phyloP scores from a whole-genome alignment of 2,113 vertebrate genomes.

The Collichthys lucidus region DNA sequence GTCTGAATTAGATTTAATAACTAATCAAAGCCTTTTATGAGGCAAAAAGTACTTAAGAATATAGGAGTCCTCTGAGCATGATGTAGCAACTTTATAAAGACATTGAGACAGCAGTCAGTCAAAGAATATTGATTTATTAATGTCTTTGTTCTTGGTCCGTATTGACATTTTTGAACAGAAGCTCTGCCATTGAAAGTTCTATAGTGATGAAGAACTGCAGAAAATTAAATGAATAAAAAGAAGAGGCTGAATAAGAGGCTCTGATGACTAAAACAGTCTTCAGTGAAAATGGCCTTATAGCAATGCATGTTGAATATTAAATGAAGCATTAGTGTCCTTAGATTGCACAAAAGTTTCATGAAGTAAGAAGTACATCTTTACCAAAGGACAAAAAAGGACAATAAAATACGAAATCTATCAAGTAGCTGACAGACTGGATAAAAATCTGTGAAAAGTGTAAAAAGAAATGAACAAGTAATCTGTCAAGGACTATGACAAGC shows the following conservation, averaged over 20 bases:
- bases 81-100: neutral
- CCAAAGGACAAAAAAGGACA: neutral
- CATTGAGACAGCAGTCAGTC: neutral
- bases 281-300: slow-evolving; percentile 36
- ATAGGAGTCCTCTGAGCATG: too few relatives aligned
- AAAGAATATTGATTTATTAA: slow-evolving; percentile 24
- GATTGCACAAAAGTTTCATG: slow-evolving; percentile 5
- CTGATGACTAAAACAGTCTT: slow-evolving; percentile 49
- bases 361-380: neutral
- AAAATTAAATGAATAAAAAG: neutral
- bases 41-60: neutral
- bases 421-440: neutral
- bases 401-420: neutral
- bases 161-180: slow-evolving; percentile 30
- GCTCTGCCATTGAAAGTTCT: slow-evolving; percentile 4
- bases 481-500: neutral
- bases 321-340: neutral
- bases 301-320: slow-evolving; percentile 48
- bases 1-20: neutral
- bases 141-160: slow-evolving; percentile 4
- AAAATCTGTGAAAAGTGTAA: neutral
- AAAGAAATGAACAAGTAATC: neutral
- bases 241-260: slow-evolving; percentile 28
- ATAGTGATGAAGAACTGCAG: slow-evolving; percentile 43
- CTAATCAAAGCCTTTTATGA: neutral